Base-by-base conservation (phyloP, 1,140 invertebrate genomes). In the Ips typographus region DNA sequence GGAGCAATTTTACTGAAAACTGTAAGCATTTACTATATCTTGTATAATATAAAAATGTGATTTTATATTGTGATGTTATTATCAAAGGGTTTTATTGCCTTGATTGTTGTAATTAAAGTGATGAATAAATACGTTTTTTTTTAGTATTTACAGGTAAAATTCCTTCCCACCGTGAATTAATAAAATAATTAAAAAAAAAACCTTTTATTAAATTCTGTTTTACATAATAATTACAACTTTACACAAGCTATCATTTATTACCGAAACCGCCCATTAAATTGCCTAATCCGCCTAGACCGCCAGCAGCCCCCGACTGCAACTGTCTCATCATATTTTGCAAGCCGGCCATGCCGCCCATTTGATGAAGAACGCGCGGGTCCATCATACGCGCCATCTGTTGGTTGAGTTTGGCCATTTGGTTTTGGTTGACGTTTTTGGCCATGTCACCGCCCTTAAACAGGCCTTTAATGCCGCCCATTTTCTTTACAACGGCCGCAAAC, bases 361-460 rank as follows among this genome's bases (percentile, higher is more conserved):
- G 84, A 76, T 98, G 96, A 51, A 99, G 84, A 64, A 99, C 94
- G 73, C 95, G 85, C 0, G 98, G 98, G 85, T 99, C 98, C 91
- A 99, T 99, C 95, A 99, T 98, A 81, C 96, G 98, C 3, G 98
- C 96, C 95, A 99, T 99, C 83, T 99, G 96, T 83, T 98, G 96
- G 83, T 99, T 99, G 0, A 99, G 84, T 84, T 98, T 98, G 1
- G 94, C 92, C 95, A 99, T 99, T 86, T 99, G 98, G 39, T 89
- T 90, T 70, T 94, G 95, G 83, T 99, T 99, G 0, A 99, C 95
- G 83, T 99, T 99, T 80, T 98, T 98, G 2, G 93, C 90, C 90
- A 99, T 98, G 79, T 99, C 97, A 51, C 96, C 97, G 55, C 95
- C 94, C 83, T 98, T 99, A 80, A 99, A 99, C 3, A 99, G 83